Base-by-base conservation (phyloP, 1,140 invertebrate genomes). In the Akabosia matsudoensis region DNA sequence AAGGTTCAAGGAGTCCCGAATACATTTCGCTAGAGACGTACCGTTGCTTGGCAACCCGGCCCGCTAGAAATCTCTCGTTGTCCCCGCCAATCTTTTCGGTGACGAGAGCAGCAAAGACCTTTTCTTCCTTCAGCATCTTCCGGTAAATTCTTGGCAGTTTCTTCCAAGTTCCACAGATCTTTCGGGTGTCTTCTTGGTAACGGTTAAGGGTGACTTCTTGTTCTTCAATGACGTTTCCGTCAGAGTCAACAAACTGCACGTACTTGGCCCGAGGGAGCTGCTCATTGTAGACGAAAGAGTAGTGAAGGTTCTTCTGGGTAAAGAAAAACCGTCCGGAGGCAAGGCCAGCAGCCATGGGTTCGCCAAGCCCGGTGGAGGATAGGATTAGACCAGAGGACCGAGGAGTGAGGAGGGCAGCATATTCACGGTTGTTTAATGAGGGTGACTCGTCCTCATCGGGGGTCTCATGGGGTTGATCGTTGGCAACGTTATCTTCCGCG, bases 81-180 rank as follows among this genome's bases (percentile, higher is more conserved):
- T 83, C 84, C 26, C 81, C 82, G 10, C 80, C 76, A 30, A 79
- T 76, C 85, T 86, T 81, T 88, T 87, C 91, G 90, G 92, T 93
- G 4, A 92, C 86, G 13, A 95, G 86, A 0, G 91, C 90, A 13
- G 93, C 91, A 77, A 90, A 90, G 34, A 95, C 85, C 70, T 90
- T 89, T 80, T 93, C 92, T 81, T 93, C 92, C 79, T 90, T 88
- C 64, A 93, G 85, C 3, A 92, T 83, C 64, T 90, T 88, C 80
- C 93, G 88, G 83, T 96, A 96, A 33, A 93, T 90, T 16, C 91
- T 86, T 0, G 94, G 92, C 4, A 96, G 87, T 76, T 93, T 88
- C 51, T 90, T 88, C 94, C 95, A 96, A 0, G 94, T 92, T 0
- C 94, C 94, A 83, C 94, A 96, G 31, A 91, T 81, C 82, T 86